Evolutionary conservation across 2,888 invertebrate species (phyloP).

Genomic region (Agrochola circellaris): DNA sequence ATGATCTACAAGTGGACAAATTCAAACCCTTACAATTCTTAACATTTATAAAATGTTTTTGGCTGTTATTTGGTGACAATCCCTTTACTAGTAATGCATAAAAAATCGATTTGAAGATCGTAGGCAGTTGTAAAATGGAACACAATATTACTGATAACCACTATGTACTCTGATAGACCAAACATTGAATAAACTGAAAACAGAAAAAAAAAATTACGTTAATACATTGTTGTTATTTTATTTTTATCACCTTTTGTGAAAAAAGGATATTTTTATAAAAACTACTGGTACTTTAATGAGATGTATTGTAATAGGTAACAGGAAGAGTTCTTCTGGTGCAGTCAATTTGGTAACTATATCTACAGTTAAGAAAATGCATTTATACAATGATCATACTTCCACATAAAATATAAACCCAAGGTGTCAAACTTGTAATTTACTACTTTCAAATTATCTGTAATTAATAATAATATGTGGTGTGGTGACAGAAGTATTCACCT

Average conservation of each 20-base stretch:
- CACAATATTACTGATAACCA: constrained; percentile 97
- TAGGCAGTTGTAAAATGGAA: constrained; percentile 97
- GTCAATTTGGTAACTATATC: too few relatives aligned
- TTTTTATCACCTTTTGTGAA: background rate
- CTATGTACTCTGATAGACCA: constrained; percentile 97
- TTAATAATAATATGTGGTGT: background rate
- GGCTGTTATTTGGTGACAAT: constrained; percentile 69
- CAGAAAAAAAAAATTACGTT: constrained; percentile 63
- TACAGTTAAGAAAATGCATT: background rate
- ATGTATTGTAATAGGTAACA: background rate
- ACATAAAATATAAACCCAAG: background rate
- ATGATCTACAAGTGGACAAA: background rate
- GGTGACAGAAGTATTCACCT: background rate
- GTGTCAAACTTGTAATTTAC: background rate
- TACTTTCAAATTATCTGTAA: background rate
- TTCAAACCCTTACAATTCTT: constrained; percentile 1
- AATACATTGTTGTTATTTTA: constrained; percentile 25
- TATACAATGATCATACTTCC: background rate
- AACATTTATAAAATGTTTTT: constrained; percentile 9
- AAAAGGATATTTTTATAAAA: background rate
- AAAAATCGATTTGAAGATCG: constrained; percentile 93
- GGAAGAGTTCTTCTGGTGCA: too few relatives aligned
- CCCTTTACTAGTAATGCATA: constrained; percentile 80
- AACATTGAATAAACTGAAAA: constrained; percentile 97
- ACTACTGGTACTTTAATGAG: background rate